Percentiles rank a stretch among this genome's conserved stretches.
phyloP scores from a whole-genome alignment of 2,888 invertebrate species.

The Mesorhabditis belari region DNA sequence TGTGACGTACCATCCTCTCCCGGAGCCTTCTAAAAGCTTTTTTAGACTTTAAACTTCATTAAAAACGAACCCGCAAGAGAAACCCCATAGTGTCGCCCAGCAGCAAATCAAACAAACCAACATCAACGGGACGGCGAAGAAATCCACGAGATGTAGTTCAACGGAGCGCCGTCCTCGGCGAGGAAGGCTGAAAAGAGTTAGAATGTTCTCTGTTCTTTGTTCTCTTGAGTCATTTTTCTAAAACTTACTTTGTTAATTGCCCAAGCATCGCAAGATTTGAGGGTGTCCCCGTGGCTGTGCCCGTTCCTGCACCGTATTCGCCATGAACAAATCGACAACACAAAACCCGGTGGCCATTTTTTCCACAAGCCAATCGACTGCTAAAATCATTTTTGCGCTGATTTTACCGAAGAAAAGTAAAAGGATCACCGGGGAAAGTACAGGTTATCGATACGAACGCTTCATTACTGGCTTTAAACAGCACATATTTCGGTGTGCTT shows the following conservation, averaged over 20 bases:
- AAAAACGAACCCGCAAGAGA: conserved; percentile 20
- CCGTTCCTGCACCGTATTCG: conserved; percentile 50
- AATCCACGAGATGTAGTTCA: conserved; percentile 47
- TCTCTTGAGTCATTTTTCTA: background rate
- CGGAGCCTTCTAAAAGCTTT: conserved; percentile 17
- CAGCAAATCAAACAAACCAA: conserved; percentile 28
- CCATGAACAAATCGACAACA: conserved; percentile 44
- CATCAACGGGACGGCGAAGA: conserved; percentile 43
- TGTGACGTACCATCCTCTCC: conserved; percentile 35
- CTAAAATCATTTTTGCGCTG: too few relatives aligned
- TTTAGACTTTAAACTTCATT: background rate
- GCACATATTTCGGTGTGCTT: conserved; percentile 29
- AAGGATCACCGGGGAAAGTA: too few relatives aligned
- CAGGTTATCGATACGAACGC: background rate
- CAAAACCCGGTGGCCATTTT: conserved; percentile 45
- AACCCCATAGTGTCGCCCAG: conserved; percentile 29
- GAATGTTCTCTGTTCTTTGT: background rate
- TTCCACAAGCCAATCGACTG: conserved; percentile 19
- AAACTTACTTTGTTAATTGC: conserved; percentile 35
- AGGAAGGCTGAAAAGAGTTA: conserved; percentile 29
- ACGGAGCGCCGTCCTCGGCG: conserved; percentile 27
- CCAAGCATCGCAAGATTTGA: conserved; percentile 47
- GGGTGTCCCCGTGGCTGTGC: conserved; percentile 47
- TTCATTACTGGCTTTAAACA: too few relatives aligned
- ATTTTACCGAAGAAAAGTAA: too few relatives aligned